Evolutionary conservation across 2,888 invertebrate genomes (phyloP).

Genomic region (Chouioia cunea): DNA sequence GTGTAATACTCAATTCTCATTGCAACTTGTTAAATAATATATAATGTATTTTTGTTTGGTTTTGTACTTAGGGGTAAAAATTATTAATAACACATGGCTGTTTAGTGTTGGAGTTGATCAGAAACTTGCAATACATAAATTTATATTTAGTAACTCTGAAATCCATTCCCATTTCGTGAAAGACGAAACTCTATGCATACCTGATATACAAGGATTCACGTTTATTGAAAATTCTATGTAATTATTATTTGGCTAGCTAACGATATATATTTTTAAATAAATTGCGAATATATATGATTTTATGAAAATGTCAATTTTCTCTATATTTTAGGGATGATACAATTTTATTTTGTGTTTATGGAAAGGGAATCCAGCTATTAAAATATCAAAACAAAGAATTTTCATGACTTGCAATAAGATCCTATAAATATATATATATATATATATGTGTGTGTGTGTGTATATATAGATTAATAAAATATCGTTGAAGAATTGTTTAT

Average conservation of each 20-base stretch:
- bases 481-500: not conserved
- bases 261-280: slow-evolving; percentile 54
- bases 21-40: slow-evolving; percentile 70
- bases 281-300: slow-evolving; percentile 14
- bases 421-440: not conserved
- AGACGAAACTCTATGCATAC: slow-evolving; percentile 55
- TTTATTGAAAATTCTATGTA: slow-evolving; percentile 52
- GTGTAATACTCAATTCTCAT: not conserved
- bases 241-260: slow-evolving; percentile 33
- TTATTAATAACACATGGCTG: slow-evolving; percentile 55
- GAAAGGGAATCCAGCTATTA: slow-evolving; percentile 71
- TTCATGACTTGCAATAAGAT: not conserved
- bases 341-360: slow-evolving; percentile 69
- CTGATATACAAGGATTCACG: slow-evolving; percentile 63
- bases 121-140: slow-evolving; percentile 56
- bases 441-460: not conserved
- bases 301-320: slow-evolving; percentile 34
- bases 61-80: slow-evolving; percentile 56
- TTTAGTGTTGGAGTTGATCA: slow-evolving; percentile 63
- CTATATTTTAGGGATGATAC: slow-evolving; percentile 55
- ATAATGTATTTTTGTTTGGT: slow-evolving; percentile 65
- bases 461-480: not conserved
- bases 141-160: slow-evolving; percentile 46
- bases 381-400: slow-evolving; percentile 5
- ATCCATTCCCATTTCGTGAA: slow-evolving; percentile 50